These are phyloP conservation scores for Narcine bancroftii DNA, from an alignment of 2,113 vertebrate species.

Conservation along the genomic window DNA sequence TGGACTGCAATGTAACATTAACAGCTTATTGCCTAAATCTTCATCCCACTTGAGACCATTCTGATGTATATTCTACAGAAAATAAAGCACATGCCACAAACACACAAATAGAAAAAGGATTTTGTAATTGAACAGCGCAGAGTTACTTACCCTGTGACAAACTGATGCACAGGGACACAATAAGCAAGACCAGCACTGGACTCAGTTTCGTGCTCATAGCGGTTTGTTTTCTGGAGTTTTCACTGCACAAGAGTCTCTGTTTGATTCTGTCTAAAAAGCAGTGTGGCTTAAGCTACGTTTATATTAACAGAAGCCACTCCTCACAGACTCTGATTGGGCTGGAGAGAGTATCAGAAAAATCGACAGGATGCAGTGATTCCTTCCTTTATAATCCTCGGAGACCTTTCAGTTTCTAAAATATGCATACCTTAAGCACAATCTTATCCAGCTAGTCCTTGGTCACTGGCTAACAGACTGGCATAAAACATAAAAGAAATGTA, in stretches of 20 bases:
- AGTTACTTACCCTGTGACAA: conserved; percentile 20
- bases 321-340: background rate
- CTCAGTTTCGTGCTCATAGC: background rate
- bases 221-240: background rate
- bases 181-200: background rate
- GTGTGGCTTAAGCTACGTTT: background rate
- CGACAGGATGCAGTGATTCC: background rate
- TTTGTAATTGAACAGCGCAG: background rate
- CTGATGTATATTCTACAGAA: background rate
- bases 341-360: background rate
- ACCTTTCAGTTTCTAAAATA: background rate
- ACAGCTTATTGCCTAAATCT: background rate
- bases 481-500: background rate
- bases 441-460: background rate
- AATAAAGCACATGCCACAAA: background rate
- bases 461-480: background rate
- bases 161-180: background rate
- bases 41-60: background rate
- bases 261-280: conserved; percentile 6
- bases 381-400: conserved; percentile 30
- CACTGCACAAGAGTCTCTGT: background rate
- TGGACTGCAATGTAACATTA: background rate
- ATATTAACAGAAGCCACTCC: conserved; percentile 22
- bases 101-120: background rate
- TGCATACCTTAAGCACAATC: background rate